Percentiles rank a stretch among this genome's conserved stretches.
These are phyloP conservation scores for Agrotis exclamationis DNA, from an alignment of 2,888 invertebrate genomes.

Conservation along the genomic window DNA sequence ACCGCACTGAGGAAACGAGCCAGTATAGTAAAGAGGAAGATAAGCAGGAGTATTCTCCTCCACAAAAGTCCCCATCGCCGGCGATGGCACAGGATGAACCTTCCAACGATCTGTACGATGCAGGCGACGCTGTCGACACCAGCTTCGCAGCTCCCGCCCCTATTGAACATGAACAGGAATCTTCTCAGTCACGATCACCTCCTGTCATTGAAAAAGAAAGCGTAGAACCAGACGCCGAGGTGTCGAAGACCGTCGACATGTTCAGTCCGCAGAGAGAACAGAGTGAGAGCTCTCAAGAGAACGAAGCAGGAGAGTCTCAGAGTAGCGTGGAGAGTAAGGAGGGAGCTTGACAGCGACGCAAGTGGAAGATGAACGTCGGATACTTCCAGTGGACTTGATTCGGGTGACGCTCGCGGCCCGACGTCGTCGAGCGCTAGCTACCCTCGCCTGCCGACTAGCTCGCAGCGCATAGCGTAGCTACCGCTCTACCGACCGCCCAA, in stretches of 20 bases:
- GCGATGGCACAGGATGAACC: conserved; percentile 27
- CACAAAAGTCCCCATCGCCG: conserved; percentile 24
- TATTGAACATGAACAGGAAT: conserved; percentile 17
- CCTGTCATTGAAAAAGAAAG: conserved; percentile 58
- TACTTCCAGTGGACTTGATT: conserved; percentile 88
- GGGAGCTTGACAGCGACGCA: conserved; percentile 80
- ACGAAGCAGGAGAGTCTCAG: conserved; percentile 46
- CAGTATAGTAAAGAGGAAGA: conserved; percentile 34
- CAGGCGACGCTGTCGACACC: conserved; percentile 77
- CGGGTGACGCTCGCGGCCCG: conserved; percentile 80
- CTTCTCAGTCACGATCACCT: conserved; percentile 41
- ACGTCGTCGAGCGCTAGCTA: conserved; percentile 43
- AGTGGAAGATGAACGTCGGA: conserved; percentile 79
- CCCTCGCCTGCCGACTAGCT: background rate
- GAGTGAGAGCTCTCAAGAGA: conserved; percentile 37
- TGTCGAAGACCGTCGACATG: conserved; percentile 72
- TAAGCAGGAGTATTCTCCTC: conserved; percentile 24
- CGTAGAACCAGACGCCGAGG: conserved; percentile 29
- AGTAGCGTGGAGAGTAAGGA: conserved; percentile 69
- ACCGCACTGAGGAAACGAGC: conserved; percentile 38
- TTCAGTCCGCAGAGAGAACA: conserved; percentile 68
- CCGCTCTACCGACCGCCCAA: conserved; percentile 53
- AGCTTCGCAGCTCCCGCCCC: conserved; percentile 73
- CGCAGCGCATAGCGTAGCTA: conserved; percentile 42
- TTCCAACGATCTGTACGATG: conserved; percentile 75